Evolutionary conservation across 2,113 vertebrate genomes (phyloP).

Genomic region (Myrmecophaga tridactyla): DNA sequence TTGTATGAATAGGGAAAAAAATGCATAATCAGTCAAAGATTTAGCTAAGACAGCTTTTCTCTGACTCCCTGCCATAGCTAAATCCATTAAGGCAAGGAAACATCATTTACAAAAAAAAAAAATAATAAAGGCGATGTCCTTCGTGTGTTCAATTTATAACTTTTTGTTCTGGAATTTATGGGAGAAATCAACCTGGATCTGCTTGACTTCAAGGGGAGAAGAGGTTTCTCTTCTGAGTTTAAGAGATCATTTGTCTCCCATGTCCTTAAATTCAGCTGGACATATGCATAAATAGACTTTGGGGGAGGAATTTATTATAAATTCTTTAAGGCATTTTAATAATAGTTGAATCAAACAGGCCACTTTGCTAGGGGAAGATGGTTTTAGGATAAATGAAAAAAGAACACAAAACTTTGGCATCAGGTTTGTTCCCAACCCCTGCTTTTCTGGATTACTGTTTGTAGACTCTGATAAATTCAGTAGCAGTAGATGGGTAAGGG

Average conservation of each 20-base stretch:
- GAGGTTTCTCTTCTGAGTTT: slow-evolving; percentile 43
- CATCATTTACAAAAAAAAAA: slow-evolving; percentile 87
- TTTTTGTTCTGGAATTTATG: slow-evolving; percentile 92
- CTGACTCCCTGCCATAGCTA: slow-evolving; percentile 87
- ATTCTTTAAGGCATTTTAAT: slow-evolving; percentile 56
- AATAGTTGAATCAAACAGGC: slow-evolving; percentile 8
- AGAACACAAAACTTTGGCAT: slow-evolving; percentile 57
- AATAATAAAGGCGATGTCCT: slow-evolving; percentile 84
- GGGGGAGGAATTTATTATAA: slow-evolving; percentile 1
- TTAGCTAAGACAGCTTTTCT: slow-evolving; percentile 92
- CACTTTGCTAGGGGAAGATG: neutral
- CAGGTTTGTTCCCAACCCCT: slow-evolving; percentile 32
- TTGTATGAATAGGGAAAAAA: slow-evolving; percentile 96
- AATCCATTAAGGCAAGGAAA: slow-evolving; percentile 93
- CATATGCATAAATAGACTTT: slow-evolving; percentile 6
- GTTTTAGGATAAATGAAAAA: slow-evolving; percentile 50
- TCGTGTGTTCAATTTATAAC: slow-evolving; percentile 91
- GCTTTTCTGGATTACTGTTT: slow-evolving; percentile 68
- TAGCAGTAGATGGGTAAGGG: slow-evolving; percentile 6
- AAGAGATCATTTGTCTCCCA: slow-evolving; percentile 13
- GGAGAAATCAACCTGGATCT: slow-evolving; percentile 90
- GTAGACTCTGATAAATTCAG: slow-evolving; percentile 66
- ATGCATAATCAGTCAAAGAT: slow-evolving; percentile 99
- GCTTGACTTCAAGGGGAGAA: slow-evolving; percentile 80
- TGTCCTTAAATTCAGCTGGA: neutral